Evolutionary conservation across 2,888 invertebrate genomes (phyloP).

Genomic region (Cosmia trapezina): DNA sequence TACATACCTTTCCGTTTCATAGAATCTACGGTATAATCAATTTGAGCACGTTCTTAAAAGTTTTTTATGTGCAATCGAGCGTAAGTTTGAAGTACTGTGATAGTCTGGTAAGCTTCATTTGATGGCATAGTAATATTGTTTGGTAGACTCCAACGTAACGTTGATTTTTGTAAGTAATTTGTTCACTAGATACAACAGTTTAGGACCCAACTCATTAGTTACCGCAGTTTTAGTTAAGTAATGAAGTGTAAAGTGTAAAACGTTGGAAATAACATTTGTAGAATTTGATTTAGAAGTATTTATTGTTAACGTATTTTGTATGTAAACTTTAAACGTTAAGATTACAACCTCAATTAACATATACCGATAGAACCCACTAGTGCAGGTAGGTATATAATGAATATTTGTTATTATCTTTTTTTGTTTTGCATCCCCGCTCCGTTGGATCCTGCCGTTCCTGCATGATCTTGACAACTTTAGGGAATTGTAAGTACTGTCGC

Average conservation of each 20-base stretch:
- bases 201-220: constrained; percentile 51
- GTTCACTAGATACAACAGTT: constrained; percentile 48
- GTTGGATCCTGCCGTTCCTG: constrained; percentile 88
- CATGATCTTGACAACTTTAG: constrained; percentile 87
- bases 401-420: constrained; percentile 77
- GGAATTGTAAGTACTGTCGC: constrained; percentile 87
- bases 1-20: constrained; percentile 69
- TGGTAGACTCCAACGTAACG: constrained; percentile 50
- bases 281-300: constrained; percentile 51
- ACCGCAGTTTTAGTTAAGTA: constrained; percentile 44
- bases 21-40: constrained; percentile 67
- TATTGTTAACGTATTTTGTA: constrained; percentile 48
- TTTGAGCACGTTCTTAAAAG: constrained; percentile 78
- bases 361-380: constrained; percentile 63
- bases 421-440: constrained; percentile 83
- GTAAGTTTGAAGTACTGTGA: constrained; percentile 58
- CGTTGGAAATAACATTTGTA: constrained; percentile 42
- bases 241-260: constrained; percentile 35
- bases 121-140: constrained; percentile 56
- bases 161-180: constrained; percentile 50
- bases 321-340: constrained; percentile 32
- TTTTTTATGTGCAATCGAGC: constrained; percentile 61
- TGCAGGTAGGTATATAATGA: constrained; percentile 68
- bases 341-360: constrained; percentile 19
- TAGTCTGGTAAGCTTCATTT: constrained; percentile 61